These are phyloP conservation scores for Drosophila siamana DNA, from an alignment of 2,888 invertebrate genomes.

Conservation along the genomic window DNA sequence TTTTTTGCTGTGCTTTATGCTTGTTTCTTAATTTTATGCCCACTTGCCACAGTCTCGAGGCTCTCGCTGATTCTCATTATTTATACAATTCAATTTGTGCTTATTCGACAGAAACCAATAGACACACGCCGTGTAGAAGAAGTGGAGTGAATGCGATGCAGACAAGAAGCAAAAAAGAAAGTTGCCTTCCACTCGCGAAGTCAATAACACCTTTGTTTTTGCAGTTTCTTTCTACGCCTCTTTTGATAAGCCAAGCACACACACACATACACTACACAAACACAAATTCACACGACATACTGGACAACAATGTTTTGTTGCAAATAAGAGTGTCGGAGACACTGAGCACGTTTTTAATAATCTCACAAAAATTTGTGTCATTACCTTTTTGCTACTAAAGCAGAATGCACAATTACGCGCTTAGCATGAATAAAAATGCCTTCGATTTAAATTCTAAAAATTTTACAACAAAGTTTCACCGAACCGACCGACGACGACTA, in stretches of 20 bases:
- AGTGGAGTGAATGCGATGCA: conserved; percentile 35
- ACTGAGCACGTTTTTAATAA: neutral
- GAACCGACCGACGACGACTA: conserved; percentile 56
- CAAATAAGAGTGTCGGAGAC: neutral
- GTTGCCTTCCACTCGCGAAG: conserved; percentile 58
- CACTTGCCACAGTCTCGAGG: conserved; percentile 30
- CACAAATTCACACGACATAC: neutral
- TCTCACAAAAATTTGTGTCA: neutral
- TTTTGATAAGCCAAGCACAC: conserved; percentile 64
- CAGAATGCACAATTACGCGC: conserved; percentile 43
- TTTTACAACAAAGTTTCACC: conserved; percentile 40
- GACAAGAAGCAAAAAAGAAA: conserved; percentile 66
- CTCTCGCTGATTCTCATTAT: conserved; percentile 35
- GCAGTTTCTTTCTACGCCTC: conserved; percentile 66
- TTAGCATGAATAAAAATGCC: conserved; percentile 43
- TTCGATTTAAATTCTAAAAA: conserved; percentile 47
- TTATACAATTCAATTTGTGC: conserved; percentile 44
- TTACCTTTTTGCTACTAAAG: conserved; percentile 60
- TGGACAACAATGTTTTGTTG: conserved; percentile 31
- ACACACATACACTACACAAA: neutral
- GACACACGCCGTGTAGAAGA: conserved; percentile 30
- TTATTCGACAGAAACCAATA: conserved; percentile 41
- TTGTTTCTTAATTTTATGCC: conserved; percentile 39
- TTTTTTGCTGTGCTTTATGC: conserved; percentile 32
- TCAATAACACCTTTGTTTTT: conserved; percentile 75